Conservation (phyloP, 2,797 vertebrate species). For the Decapterus maruadsi region DNA sequence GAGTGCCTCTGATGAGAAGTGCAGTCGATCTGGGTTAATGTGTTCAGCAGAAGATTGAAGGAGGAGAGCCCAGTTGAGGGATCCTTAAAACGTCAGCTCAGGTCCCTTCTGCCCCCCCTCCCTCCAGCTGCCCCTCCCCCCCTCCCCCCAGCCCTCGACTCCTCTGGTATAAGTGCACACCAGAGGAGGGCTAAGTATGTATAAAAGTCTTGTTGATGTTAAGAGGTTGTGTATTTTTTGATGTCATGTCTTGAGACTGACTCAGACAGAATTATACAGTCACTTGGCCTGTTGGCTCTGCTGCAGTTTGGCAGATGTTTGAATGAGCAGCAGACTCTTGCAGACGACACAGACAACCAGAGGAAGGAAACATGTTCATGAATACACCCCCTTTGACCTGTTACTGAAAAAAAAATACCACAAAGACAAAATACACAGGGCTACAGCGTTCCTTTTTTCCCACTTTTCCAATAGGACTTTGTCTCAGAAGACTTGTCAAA, state of each 20-base stretch:
- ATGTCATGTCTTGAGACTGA: conserved; percentile 44
- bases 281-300: conserved; percentile 23
- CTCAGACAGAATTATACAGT: conserved; percentile 45
- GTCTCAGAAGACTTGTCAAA: not conserved
- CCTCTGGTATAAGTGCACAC: conserved; percentile 33
- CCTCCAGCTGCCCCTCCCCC: no score
- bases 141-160: conserved; percentile 2
- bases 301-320: conserved; percentile 44
- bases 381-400: conserved; percentile 7
- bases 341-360: conserved; percentile 18
- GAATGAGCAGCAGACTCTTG: conserved; percentile 20
- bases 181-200: conserved; percentile 19
- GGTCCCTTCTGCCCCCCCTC: conserved; percentile 42
- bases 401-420: conserved; percentile 1
- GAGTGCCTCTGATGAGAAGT: conserved; percentile 77
- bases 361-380: conserved; percentile 14
- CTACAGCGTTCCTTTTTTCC: not conserved
- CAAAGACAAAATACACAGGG: not conserved
- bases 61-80: conserved; percentile 57
- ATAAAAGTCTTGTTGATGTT: conserved; percentile 35
- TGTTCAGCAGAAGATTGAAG: conserved; percentile 73
- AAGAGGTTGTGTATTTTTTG: conserved; percentile 33
- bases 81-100: conserved; percentile 59
- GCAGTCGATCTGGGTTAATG: conserved; percentile 79
- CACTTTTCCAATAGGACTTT: not conserved